Evolutionary conservation across 2,797 vertebrate species (phyloP).

Genomic region (Naso thynnoides): DNA sequence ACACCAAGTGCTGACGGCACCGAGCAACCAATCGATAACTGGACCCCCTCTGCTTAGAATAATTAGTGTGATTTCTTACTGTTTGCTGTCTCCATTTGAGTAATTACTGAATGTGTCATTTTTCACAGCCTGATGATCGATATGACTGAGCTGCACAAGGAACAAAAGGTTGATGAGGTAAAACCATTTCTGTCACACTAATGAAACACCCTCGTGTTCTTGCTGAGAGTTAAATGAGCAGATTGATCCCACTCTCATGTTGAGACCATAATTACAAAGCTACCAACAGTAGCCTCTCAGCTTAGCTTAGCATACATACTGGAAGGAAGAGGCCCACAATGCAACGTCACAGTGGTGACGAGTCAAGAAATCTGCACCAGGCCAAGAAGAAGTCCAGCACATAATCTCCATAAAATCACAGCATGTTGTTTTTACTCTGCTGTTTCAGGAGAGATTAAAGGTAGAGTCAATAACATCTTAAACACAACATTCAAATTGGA

Average conservation of each 20-base stretch:
- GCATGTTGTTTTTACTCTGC: no score
- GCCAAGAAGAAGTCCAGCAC: no score
- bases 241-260: background rate
- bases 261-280: background rate
- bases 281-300: background rate
- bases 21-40: slow-evolving; percentile 48
- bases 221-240: background rate
- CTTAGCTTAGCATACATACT: slow-evolving; percentile 1
- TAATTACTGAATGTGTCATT: slow-evolving; percentile 43
- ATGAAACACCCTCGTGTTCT: background rate
- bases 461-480: no score
- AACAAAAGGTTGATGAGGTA: slow-evolving; percentile 96
- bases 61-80: slow-evolving; percentile 41
- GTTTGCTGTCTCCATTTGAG: slow-evolving; percentile 24
- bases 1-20: slow-evolving; percentile 24
- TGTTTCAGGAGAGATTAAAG: no score
- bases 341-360: no score
- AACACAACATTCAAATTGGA: no score
- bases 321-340: background rate
- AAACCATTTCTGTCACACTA: slow-evolving; percentile 29
- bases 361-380: no score
- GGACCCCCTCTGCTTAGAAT: slow-evolving; percentile 28
- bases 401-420: no score
- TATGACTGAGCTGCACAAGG: slow-evolving; percentile 93
- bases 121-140: slow-evolving; percentile 93